Conservation (phyloP, 2,113 vertebrate species). For the Silurus asotus region DNA sequence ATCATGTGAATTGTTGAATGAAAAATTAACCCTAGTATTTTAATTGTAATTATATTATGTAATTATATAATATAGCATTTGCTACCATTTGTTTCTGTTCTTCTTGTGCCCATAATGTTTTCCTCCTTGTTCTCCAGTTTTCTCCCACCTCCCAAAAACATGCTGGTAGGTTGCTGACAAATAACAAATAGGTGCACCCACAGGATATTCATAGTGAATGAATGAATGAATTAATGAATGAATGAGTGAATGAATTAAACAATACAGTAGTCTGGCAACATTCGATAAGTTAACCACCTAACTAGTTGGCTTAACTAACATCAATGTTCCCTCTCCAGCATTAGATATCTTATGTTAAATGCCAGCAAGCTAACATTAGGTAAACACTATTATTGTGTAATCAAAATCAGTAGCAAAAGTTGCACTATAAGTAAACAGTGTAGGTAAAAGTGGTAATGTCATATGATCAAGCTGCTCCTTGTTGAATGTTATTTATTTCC, state of each 20-base stretch:
- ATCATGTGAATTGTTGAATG: not conserved
- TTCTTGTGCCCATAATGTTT: not conserved
- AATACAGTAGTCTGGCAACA: not conserved
- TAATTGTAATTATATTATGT: not conserved
- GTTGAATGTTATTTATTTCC: not conserved
- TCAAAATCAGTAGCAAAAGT: not conserved
- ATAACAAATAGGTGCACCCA: not conserved
- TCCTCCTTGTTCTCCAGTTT: not conserved
- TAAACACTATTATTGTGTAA: not conserved
- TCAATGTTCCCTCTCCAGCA: not conserved
- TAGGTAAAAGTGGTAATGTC: not conserved
- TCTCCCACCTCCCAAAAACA: not conserved
- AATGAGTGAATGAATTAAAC: not conserved
- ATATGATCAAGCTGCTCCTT: constrained; percentile 8
- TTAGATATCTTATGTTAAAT: not conserved
- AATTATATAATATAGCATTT: not conserved
- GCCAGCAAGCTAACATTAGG: not conserved
- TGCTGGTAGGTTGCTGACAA: not conserved
- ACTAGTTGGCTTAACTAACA: not conserved
- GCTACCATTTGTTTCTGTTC: not conserved
- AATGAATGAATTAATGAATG: not conserved
- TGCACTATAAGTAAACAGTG: not conserved
- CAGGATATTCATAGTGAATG: not conserved
- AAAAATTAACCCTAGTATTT: not conserved
- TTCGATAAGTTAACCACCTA: not conserved